Percentiles rank a stretch among this genome's conserved stretches.
phyloP scores from a whole-genome alignment of 2,113 vertebrate species.

The Pseudorectes ferrugineus region DNA sequence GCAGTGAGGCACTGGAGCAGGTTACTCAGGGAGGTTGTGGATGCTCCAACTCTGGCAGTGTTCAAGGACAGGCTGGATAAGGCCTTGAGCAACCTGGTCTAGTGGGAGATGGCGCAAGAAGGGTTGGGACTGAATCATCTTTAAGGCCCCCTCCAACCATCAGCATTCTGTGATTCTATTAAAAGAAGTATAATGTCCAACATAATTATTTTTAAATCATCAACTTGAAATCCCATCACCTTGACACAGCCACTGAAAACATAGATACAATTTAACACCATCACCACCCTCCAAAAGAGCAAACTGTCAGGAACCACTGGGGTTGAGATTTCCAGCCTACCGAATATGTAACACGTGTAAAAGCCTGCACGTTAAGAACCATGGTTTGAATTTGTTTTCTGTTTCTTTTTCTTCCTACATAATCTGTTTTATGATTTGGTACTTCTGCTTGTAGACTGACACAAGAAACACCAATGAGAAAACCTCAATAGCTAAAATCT shows the following conservation, averaged over 20 bases:
- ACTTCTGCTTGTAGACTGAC: not conserved
- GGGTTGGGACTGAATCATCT: not conserved
- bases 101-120: not conserved
- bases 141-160: not conserved
- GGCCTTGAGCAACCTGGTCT: not conserved
- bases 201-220: not conserved
- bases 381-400: not conserved
- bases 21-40: not conserved
- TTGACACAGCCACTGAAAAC: not conserved
- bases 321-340: not conserved
- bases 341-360: not conserved
- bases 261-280: not conserved
- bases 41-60: not conserved
- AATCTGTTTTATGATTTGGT: not conserved
- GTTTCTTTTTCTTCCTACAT: not conserved
- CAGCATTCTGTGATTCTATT: not conserved
- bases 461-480: not conserved
- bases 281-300: not conserved
- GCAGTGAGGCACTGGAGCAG: not conserved
- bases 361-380: not conserved
- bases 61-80: not conserved
- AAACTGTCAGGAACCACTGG: not conserved
- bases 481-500: not conserved
- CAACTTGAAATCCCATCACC: not conserved
- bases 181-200: not conserved